Evolutionary conservation across 2,113 vertebrate species (phyloP).

Genomic region (Entelurus aequoreus): DNA sequence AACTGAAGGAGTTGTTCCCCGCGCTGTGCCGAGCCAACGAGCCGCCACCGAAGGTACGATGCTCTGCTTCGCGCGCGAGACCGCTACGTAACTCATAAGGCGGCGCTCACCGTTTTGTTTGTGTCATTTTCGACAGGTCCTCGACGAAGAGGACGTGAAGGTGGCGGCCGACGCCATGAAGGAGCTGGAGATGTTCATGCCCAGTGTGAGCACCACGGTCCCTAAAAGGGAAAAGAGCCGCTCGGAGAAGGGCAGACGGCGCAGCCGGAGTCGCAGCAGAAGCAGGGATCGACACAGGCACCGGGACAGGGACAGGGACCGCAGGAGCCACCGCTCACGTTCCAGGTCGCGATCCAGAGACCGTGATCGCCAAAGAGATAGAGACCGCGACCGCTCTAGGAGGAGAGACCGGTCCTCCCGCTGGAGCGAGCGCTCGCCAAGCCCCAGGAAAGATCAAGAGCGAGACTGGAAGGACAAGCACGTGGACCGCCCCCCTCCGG

Average conservation of each 20-base stretch:
- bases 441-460: slow-evolving; percentile 72
- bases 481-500: slow-evolving; percentile 87
- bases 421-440: slow-evolving; percentile 77
- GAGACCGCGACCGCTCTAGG: slow-evolving; percentile 63
- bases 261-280: slow-evolving; percentile 78
- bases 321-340: slow-evolving; percentile 76
- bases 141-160: slow-evolving; percentile 95
- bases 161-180: slow-evolving; percentile 91
- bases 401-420: slow-evolving; percentile 54
- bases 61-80: neutral
- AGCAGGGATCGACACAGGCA: slow-evolving; percentile 60
- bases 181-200: slow-evolving; percentile 94
- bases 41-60: slow-evolving; percentile 76
- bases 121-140: slow-evolving; percentile 65
- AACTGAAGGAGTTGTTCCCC: slow-evolving; percentile 87
- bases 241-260: slow-evolving; percentile 59
- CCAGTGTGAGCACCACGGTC: slow-evolving; percentile 69
- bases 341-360: slow-evolving; percentile 82
- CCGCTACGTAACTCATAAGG: neutral
- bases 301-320: slow-evolving; percentile 64
- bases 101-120: neutral
- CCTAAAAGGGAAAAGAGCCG: slow-evolving; percentile 73
- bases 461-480: slow-evolving; percentile 89
- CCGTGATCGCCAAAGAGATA: slow-evolving; percentile 71
- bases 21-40: slow-evolving; percentile 88